These are phyloP conservation scores for Allolobophora icterica DNA, from an alignment of 2,888 invertebrate genomes.

Conservation along the genomic window DNA sequence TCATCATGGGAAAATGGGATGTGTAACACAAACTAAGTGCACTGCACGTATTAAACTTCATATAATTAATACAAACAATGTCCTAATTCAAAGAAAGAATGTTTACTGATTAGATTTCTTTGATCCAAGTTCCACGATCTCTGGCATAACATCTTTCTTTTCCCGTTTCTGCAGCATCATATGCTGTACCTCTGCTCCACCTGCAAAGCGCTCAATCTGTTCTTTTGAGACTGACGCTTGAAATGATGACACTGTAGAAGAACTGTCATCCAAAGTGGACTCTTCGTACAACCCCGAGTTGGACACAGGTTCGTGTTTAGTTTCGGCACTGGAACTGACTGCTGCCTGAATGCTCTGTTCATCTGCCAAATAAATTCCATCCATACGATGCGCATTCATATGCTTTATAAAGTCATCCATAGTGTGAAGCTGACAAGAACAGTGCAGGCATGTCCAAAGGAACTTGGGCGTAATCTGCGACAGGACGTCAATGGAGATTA, in stretches of 20 bases:
- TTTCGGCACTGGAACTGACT: background rate
- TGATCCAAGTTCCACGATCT: background rate
- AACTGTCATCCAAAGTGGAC: background rate
- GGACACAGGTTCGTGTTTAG: background rate
- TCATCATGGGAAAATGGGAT: too few relatives aligned
- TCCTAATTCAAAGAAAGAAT: too few relatives aligned
- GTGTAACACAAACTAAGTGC: too few relatives aligned
- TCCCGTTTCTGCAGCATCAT: background rate
- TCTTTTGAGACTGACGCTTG: background rate
- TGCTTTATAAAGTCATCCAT: background rate
- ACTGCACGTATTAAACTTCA: too few relatives aligned
- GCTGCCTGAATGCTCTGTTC: background rate
- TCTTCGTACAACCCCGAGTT: background rate
- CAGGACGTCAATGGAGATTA: background rate
- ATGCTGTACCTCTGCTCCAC: background rate
- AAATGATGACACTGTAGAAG: background rate
- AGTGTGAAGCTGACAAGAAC: background rate
- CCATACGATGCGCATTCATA: background rate
- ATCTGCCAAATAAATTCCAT: background rate
- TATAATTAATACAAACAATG: too few relatives aligned
- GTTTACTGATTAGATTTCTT: background rate
- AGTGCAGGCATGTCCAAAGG: background rate
- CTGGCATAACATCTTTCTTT: background rate
- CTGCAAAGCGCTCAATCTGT: background rate
- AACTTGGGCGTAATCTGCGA: background rate